Percentiles rank a stretch among this genome's conserved stretches.
Conservation (phyloP, 2,797 vertebrate species). For the Nannoperca australis region DNA sequence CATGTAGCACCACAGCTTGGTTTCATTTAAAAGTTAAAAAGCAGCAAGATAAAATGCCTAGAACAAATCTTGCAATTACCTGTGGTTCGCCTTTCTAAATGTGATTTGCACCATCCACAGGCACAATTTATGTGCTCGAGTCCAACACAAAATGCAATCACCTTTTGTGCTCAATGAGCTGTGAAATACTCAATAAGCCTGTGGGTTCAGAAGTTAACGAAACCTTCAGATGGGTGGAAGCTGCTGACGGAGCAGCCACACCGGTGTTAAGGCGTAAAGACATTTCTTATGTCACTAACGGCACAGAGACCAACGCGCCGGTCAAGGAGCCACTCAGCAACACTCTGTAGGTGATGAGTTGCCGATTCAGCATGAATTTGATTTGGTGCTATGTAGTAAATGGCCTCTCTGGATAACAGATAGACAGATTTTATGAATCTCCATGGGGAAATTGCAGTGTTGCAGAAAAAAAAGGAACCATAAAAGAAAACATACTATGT, state of each 20-base stretch:
- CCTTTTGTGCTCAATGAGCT: conserved; percentile 44
- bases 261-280: conserved; percentile 22
- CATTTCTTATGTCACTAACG: conserved; percentile 4
- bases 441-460: too few species aligned
- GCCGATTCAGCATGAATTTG: conserved; percentile 15
- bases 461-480: too few species aligned
- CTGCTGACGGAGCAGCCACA: conserved; percentile 25
- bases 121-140: conserved; percentile 13
- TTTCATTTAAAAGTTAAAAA: neutral
- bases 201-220: conserved; percentile 36
- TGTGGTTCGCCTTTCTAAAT: conserved; percentile 9
- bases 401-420: neutral
- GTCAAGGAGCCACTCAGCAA: neutral
- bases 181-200: conserved; percentile 32
- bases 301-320: neutral
- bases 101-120: conserved; percentile 21
- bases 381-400: neutral
- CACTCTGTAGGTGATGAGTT: neutral
- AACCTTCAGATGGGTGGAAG: conserved; percentile 26
- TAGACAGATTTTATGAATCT: too few species aligned
- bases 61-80: conserved; percentile 3
- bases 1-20: neutral
- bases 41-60: neutral
- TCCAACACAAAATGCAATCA: conserved; percentile 30
- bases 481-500: too few species aligned